These are phyloP conservation scores for Oceanites oceanicus DNA, from an alignment of 2,113 vertebrate species.

Conservation along the genomic window DNA sequence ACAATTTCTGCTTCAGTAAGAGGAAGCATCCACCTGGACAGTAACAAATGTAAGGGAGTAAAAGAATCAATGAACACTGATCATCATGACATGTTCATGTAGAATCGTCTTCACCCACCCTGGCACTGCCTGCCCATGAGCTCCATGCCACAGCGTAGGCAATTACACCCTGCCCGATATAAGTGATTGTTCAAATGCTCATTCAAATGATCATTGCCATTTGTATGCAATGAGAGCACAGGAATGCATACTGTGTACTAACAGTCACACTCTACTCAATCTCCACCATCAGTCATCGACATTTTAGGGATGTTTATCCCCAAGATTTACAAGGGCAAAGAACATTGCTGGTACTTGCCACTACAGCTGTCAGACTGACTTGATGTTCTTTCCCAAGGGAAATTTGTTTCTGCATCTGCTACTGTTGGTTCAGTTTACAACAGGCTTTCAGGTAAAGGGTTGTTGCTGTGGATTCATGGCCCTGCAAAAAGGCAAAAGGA, in stretches of 20 bases:
- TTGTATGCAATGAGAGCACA: not conserved
- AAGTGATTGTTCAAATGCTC: not conserved
- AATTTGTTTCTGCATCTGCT: slow-evolving; percentile 36
- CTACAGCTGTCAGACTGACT: not conserved
- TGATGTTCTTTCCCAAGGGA: not conserved
- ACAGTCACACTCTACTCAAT: not conserved
- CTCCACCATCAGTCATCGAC: not conserved
- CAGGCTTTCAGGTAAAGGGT: not conserved
- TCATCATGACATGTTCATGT: not conserved
- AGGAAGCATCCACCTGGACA: not conserved
- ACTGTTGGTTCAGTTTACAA: not conserved
- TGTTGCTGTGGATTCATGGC: not conserved
- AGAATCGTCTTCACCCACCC: not conserved
- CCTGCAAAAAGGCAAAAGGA: not conserved
- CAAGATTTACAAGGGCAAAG: slow-evolving; percentile 12
- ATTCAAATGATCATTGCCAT: not conserved
- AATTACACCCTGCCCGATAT: not conserved
- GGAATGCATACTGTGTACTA: not conserved
- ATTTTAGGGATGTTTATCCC: slow-evolving; percentile 13
- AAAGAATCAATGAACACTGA: not conserved
- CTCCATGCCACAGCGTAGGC: not conserved
- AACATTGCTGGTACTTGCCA: not conserved
- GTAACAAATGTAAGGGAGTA: not conserved
- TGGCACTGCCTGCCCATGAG: not conserved
- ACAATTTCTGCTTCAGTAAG: not conserved